phyloP scores from a whole-genome alignment of 2,888 invertebrate species.

The Fragum sueziense region DNA sequence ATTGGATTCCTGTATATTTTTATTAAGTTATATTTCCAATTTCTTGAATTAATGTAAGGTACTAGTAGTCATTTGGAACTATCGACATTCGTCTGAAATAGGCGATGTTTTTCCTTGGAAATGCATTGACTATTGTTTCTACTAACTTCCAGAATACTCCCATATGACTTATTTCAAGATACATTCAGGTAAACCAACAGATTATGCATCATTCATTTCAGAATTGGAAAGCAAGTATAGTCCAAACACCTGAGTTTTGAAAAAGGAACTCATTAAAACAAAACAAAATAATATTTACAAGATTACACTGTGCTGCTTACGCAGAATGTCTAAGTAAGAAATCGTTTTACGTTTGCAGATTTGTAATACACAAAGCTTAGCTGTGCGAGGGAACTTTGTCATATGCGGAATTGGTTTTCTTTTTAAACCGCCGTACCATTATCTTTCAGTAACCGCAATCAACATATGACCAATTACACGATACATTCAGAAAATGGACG shows the following conservation, averaged over 20 bases:
- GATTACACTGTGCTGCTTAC: background rate
- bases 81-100: no score
- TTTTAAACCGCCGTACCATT: background rate
- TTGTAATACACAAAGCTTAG: background rate
- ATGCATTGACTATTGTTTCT: no score
- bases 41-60: no score
- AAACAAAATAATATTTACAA: background rate
- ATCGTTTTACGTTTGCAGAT: background rate
- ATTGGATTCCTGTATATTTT: background rate
- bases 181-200: no score
- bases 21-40: no score
- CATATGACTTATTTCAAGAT: no score
- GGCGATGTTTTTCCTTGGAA: no score
- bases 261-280: background rate
- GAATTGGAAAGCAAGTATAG: no score
- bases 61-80: no score
- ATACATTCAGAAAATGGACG: background rate
- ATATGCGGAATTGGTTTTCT: background rate
- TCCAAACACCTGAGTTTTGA: no score
- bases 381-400: background rate
- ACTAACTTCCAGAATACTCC: no score
- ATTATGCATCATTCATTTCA: no score
- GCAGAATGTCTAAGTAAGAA: background rate
- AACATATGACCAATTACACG: background rate
- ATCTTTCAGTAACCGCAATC: background rate